These are phyloP conservation scores for Tridacna crocea DNA, from an alignment of 2,888 invertebrate species.

Conservation along the genomic window DNA sequence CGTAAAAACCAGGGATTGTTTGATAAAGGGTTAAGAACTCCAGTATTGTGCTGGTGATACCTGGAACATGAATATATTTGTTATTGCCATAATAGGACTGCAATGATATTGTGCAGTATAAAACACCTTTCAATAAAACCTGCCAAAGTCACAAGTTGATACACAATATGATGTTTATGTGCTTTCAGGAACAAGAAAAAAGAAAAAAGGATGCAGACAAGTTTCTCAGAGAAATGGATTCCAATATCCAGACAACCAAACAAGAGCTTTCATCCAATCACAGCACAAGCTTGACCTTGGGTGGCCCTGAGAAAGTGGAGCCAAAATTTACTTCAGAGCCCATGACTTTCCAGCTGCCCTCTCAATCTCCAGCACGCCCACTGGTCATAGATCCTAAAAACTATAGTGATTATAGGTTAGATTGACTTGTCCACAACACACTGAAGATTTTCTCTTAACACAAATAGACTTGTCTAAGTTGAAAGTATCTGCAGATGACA, in stretches of 20 bases:
- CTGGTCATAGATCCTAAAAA: constrained; percentile 69
- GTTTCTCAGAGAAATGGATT: constrained; percentile 51
- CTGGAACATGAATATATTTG: too few relatives aligned
- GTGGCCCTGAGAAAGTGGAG: constrained; percentile 2
- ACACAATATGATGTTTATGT: neutral
- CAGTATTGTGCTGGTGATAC: too few relatives aligned
- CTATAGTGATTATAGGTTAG: constrained; percentile 26
- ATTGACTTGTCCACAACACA: too few relatives aligned
- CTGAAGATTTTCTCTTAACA: too few relatives aligned
- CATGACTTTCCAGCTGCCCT: constrained; percentile 52
- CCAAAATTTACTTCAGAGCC: constrained; percentile 51
- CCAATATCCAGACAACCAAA: constrained; percentile 50
- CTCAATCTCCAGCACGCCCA: constrained; percentile 49
- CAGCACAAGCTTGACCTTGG: constrained; percentile 34
- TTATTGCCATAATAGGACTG: neutral
- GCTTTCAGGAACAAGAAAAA: constrained; percentile 21
- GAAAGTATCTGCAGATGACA: too few relatives aligned
- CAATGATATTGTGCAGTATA: too few relatives aligned
- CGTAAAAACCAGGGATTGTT: too few relatives aligned
- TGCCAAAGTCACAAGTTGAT: too few relatives aligned
- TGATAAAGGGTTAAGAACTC: too few relatives aligned
- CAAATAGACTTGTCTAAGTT: too few relatives aligned
- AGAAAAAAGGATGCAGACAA: constrained; percentile 59
- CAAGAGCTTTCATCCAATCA: constrained; percentile 36
- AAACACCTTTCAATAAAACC: too few relatives aligned